These are phyloP conservation scores for Tenthredo scrophulariae DNA, from an alignment of 2,888 invertebrate genomes.

Conservation along the genomic window DNA sequence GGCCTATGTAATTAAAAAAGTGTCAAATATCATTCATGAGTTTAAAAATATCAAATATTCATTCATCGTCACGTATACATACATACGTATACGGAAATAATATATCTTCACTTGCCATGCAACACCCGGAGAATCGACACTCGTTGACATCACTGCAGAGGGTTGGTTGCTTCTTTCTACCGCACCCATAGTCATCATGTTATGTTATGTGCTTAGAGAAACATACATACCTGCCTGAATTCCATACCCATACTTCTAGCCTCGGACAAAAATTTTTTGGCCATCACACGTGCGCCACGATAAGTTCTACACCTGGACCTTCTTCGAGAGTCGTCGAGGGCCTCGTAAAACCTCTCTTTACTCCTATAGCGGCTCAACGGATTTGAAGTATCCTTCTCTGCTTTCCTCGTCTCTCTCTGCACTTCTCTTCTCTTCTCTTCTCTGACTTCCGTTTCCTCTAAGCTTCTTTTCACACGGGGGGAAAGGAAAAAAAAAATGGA, in stretches of 20 bases:
- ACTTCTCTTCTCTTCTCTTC: constrained; percentile 11
- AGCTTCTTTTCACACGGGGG: constrained; percentile 32
- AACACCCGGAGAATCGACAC: background rate
- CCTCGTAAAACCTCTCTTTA: constrained; percentile 70
- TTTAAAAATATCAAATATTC: background rate
- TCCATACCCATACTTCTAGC: background rate
- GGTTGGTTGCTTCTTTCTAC: background rate
- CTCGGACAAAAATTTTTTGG: constrained; percentile 14
- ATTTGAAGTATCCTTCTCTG: constrained; percentile 14
- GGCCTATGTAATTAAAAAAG: background rate
- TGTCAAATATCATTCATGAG: background rate
- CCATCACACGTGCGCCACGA: constrained; percentile 29
- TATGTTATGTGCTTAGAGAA: background rate
- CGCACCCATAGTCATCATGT: background rate
- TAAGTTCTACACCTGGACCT: constrained; percentile 71
- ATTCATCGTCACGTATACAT: too few relatives aligned
- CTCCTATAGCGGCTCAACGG: constrained; percentile 61
- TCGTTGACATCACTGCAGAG: background rate
- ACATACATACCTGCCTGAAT: background rate
- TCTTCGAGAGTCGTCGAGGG: constrained; percentile 67
- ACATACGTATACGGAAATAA: too few relatives aligned
- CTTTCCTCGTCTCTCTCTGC: constrained; percentile 35
- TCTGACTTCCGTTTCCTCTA: constrained; percentile 44
- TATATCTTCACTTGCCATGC: background rate
- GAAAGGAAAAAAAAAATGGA: too few relatives aligned